Evolutionary conservation across 2,797 vertebrate species (phyloP).

Genomic region (Liparis tanakae): DNA sequence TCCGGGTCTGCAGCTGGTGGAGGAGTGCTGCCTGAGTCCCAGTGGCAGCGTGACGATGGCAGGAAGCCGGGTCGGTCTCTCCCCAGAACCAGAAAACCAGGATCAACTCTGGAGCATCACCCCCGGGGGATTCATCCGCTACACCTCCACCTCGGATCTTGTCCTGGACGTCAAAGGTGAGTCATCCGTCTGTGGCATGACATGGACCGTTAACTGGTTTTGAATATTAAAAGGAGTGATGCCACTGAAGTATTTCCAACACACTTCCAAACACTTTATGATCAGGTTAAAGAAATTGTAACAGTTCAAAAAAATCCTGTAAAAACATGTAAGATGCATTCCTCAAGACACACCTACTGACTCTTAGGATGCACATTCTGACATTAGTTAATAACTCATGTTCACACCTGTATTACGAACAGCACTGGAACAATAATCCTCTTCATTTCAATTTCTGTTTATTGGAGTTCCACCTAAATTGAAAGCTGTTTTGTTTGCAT

Average conservation of each 20-base stretch:
- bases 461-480: background rate
- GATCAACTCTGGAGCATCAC: slow-evolving; percentile 90
- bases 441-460: background rate
- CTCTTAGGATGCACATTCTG: background rate
- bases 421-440: too few species aligned
- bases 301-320: background rate
- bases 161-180: slow-evolving; percentile 96
- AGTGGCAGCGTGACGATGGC: slow-evolving; percentile 86
- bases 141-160: slow-evolving; percentile 83
- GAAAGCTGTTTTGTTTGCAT: slow-evolving; percentile 21
- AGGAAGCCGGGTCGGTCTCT: slow-evolving; percentile 88
- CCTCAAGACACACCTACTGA: background rate
- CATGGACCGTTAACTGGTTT: background rate
- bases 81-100: slow-evolving; percentile 77
- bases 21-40: slow-evolving; percentile 89
- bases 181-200: slow-evolving; percentile 3
- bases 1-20: slow-evolving; percentile 83
- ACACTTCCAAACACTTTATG: background rate
- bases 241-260: background rate
- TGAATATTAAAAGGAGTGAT: background rate
- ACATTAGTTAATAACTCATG: background rate
- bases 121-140: slow-evolving; percentile 87
- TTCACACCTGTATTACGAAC: background rate
- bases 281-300: background rate
- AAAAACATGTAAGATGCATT: background rate